Evolutionary conservation across 2,113 vertebrate species (phyloP), one percentile per base, ranked within the genome.

Genomic region (Andinoacara biseriatus): DNA sequence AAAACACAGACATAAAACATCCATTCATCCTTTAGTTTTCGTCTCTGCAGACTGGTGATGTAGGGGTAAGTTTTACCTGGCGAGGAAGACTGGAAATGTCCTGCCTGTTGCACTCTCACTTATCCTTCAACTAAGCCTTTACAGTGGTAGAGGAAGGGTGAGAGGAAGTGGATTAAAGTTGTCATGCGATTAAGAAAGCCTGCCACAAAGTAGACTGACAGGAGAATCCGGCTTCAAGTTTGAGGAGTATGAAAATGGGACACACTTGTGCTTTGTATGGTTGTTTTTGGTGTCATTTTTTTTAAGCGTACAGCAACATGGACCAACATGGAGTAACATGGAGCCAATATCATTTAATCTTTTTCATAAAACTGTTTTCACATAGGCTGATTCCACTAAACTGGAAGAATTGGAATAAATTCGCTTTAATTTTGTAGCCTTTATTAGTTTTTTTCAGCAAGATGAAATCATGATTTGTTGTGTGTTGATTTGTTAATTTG

Each of bases 131-230:
- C 61, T 89, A 86, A 87, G 81, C 81, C 35, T 80, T 54, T 10
- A 26, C 15, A 10, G 35, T 4, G 10, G 63, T 60, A 78, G 67
- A 57, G 65, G 80, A 84, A 58, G 59, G 24, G 46, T 1, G 31
- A 84, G 20, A 6, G 60, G 74, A 88, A 90, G 57, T 83, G 86
- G 88, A 88, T 91, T 93, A 90, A 26, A 83, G 81, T 52, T 80
- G 69, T 81, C 84, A 56, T 59, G 80, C 31, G 76, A 78, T 81
- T 78, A 69, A 78, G 59, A 75, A 63, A 52, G 43, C 56, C 78
- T 81, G 78, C 58, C 87, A 79, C 72, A 58, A 86, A 52, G 65
- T n/a, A 60, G 52, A 49, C 60, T 78, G 26, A 74, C 13, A 40
- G 35, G 76, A 69, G 77, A 72, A 43, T 65, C 26, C 24, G 49